Percentiles rank a stretch among this genome's conserved stretches.
phyloP scores from a whole-genome alignment of 2,797 vertebrate genomes.

The Cygnus olor region DNA sequence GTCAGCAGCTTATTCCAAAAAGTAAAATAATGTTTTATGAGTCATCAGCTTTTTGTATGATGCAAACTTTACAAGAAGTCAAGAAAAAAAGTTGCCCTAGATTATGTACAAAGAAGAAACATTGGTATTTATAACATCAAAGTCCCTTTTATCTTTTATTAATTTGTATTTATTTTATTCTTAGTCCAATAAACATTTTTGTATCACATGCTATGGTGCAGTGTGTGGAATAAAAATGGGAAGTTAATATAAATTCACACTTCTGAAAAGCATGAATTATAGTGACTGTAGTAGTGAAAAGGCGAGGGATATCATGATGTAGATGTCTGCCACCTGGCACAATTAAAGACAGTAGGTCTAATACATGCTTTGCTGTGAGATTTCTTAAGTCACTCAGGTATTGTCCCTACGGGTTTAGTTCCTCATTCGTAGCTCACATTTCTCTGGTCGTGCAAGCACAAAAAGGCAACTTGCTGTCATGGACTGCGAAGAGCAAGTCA shows the following conservation, averaged over 20 bases:
- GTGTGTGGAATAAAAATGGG: background rate
- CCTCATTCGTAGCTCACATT: background rate
- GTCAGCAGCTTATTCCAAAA: slow-evolving; percentile 72
- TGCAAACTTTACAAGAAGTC: slow-evolving; percentile 65
- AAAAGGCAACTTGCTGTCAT: background rate
- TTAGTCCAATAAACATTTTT: slow-evolving; percentile 34
- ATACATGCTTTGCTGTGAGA: background rate
- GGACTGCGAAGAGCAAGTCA: rapidly evolving
- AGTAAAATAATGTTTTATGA: slow-evolving; percentile 66
- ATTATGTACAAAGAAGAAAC: slow-evolving; percentile 64
- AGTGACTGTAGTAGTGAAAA: background rate
- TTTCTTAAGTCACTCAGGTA: background rate
- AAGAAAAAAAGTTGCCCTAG: slow-evolving; percentile 57
- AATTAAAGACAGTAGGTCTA: background rate
- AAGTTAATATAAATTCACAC: background rate
- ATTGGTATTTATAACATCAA: slow-evolving; percentile 64
- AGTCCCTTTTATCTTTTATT: slow-evolving; percentile 62
- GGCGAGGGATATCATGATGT: background rate
- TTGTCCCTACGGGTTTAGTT: background rate
- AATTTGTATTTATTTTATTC: slow-evolving; percentile 61
- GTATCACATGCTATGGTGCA: background rate
- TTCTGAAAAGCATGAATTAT: background rate
- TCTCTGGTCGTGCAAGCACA: background rate
- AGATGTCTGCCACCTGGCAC: background rate
- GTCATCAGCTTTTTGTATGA: slow-evolving; percentile 65